These are phyloP conservation scores for Ochropacha duplaris DNA, from an alignment of 2,888 invertebrate species.

Conservation along the genomic window DNA sequence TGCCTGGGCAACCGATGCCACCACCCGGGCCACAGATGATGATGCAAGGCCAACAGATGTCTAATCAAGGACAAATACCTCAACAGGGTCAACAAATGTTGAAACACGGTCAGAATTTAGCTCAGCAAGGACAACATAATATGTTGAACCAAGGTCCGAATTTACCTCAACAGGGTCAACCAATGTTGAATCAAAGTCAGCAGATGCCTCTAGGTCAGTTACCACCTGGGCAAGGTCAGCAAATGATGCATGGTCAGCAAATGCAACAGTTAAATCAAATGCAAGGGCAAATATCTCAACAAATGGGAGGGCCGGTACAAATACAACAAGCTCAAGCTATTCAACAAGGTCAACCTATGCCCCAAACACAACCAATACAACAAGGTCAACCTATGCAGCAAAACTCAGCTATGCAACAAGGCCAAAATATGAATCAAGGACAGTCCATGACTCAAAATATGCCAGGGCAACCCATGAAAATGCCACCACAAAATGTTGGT, in stretches of 20 bases:
- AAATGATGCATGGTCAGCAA: slow-evolving; percentile 17
- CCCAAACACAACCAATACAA: slow-evolving; percentile 17
- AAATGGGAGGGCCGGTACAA: slow-evolving; percentile 25
- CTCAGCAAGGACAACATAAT: slow-evolving; percentile 43
- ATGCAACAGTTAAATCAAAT: slow-evolving; percentile 26
- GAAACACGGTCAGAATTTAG: slow-evolving; percentile 43
- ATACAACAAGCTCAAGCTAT: slow-evolving; percentile 28
- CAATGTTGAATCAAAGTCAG: slow-evolving; percentile 45
- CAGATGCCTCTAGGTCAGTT: slow-evolving; percentile 52
- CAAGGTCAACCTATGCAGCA: slow-evolving; percentile 28
- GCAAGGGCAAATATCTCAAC: slow-evolving; percentile 35
- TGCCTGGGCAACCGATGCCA: slow-evolving; percentile 27
- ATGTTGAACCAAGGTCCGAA: slow-evolving; percentile 43
- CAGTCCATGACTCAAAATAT: slow-evolving; percentile 34
- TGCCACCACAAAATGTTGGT: slow-evolving; percentile 40
- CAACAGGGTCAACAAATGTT: slow-evolving; percentile 22
- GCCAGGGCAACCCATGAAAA: slow-evolving; percentile 40
- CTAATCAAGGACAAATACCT: slow-evolving; percentile 22
- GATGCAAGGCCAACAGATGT: slow-evolving; percentile 45
- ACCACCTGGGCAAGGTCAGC: slow-evolving; percentile 27
- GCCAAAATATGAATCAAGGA: slow-evolving; percentile 32
- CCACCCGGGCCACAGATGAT: slow-evolving; percentile 11
- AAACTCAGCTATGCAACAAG: slow-evolving; percentile 20
- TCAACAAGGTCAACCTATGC: slow-evolving; percentile 33
- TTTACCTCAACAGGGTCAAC: slow-evolving; percentile 46